phyloP scores from a whole-genome alignment of 1,140 invertebrate species.

The Copidosoma floridanum region DNA sequence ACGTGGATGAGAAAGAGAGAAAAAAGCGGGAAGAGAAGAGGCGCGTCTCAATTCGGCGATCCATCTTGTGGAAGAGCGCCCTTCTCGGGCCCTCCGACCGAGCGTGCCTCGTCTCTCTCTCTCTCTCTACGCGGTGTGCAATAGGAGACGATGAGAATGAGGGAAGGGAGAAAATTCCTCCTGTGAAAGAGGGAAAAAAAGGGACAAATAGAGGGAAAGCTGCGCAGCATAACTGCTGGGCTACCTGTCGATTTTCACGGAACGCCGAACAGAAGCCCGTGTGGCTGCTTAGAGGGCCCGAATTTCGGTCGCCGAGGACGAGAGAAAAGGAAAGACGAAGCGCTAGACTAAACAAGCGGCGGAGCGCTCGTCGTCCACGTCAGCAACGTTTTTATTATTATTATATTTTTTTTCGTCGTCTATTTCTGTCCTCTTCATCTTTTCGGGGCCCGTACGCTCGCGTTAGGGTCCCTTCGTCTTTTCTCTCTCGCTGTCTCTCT shows the following conservation, averaged over 20 bases:
- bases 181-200: constrained; percentile 1
- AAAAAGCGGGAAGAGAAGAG: neutral
- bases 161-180: too few species aligned
- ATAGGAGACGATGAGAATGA: neutral
- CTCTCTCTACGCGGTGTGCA: too few species aligned
- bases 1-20: neutral
- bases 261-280: constrained; percentile 17
- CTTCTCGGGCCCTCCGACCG: neutral
- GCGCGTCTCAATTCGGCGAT: constrained; percentile 18
- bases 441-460: neutral
- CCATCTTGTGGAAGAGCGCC: constrained; percentile 11
- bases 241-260: constrained; percentile 42
- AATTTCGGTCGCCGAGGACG: neutral
- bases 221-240: too few species aligned
- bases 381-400: too few species aligned
- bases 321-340: neutral
- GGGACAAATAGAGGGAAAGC: neutral
- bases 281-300: neutral
- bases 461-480: neutral
- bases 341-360: neutral
- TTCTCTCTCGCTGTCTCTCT: too few species aligned
- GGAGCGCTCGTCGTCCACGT: neutral
- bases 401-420: too few species aligned
- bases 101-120: too few species aligned
- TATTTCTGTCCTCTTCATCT: too few species aligned